phyloP scores from a whole-genome alignment of 2,797 vertebrate genomes.

The Lateolabrax maculatus region DNA sequence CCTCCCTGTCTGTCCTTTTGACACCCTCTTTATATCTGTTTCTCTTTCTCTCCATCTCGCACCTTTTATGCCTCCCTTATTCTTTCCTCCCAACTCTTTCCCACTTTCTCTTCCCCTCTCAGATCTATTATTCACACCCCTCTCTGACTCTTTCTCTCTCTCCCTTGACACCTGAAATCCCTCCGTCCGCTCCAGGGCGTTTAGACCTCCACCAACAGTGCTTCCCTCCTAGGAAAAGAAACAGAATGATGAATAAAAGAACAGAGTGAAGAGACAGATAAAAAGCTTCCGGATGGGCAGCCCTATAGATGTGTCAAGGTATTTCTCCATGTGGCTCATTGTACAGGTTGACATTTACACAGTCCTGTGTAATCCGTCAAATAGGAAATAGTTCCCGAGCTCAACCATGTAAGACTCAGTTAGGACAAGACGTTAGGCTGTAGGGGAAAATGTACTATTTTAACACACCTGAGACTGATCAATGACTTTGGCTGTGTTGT shows the following conservation, averaged over 20 bases:
- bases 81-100: conserved; percentile 32
- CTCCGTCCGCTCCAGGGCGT: conserved; percentile 57
- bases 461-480: background rate
- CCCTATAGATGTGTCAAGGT: conserved; percentile 57
- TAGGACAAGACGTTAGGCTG: background rate
- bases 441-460: background rate
- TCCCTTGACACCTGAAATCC: conserved; percentile 72
- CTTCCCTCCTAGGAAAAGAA: conserved; percentile 61
- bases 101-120: conserved; percentile 43
- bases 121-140: conserved; percentile 78
- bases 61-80: conserved; percentile 45
- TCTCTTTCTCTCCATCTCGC: conserved; percentile 45
- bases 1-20: conserved; percentile 28
- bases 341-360: conserved; percentile 63
- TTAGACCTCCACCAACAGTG: conserved; percentile 61
- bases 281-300: conserved; percentile 59
- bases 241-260: conserved; percentile 77
- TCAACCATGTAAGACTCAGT: background rate
- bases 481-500: background rate
- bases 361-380: conserved; percentile 1
- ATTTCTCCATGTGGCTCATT: conserved; percentile 38
- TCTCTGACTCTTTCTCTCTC: conserved; percentile 57
- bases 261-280: conserved; percentile 64
- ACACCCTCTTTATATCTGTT: conserved; percentile 45
- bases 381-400: conserved; percentile 8